Evolutionary conservation across 2,113 vertebrate genomes (phyloP).

Genomic region (Emberiza fucata): DNA sequence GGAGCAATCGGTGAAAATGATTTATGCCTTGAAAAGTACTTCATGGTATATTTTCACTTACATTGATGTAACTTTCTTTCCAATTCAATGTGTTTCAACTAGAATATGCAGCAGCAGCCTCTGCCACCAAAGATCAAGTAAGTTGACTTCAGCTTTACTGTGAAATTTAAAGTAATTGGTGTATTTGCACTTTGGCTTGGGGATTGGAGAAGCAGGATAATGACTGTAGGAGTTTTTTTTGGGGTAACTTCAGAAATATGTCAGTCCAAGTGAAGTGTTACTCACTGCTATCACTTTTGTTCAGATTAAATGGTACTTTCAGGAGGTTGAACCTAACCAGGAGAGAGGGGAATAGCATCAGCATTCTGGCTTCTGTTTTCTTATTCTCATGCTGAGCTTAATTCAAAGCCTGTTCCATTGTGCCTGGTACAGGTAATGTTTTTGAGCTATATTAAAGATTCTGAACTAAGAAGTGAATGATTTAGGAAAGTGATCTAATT

Average conservation of each 20-base stretch:
- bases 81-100: slow-evolving; percentile 18
- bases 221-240: not conserved
- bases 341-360: not conserved
- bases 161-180: not conserved
- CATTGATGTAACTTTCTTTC: slow-evolving; percentile 31
- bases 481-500: not conserved
- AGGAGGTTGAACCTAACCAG: not conserved
- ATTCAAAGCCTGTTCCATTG: not conserved
- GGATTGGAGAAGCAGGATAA: not conserved
- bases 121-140: slow-evolving; percentile 77
- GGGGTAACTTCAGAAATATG: not conserved
- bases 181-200: not conserved
- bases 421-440: not conserved
- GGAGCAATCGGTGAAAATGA: not conserved
- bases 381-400: not conserved
- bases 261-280: not conserved
- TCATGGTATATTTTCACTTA: not conserved
- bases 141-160: slow-evolving; percentile 49
- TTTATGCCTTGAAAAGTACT: not conserved
- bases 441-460: not conserved
- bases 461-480: not conserved
- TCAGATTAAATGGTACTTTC: not conserved
- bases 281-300: not conserved
- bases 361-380: not conserved
- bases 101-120: slow-evolving; percentile 53